Evolutionary conservation across 1,140 invertebrate genomes (phyloP), one percentile per base, ranked within the genome.

Genomic region (Coboldia fuscipes): DNA sequence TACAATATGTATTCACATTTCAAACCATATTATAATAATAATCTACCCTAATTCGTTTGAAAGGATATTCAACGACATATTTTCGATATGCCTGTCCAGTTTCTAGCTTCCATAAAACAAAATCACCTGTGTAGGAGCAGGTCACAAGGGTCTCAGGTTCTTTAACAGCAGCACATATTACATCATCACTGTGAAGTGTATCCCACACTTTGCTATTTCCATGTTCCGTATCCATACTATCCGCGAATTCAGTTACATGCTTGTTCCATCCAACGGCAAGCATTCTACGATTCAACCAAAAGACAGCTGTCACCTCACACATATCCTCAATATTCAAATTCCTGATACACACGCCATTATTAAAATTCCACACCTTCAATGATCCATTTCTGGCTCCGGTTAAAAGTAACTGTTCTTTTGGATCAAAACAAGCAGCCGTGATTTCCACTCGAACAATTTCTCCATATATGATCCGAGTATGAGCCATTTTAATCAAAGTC

Each of bases 311-410:
- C 0, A 71, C 61, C 45, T 70, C 66, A 37, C 61, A 63, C 42
- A 66, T 63, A 30, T 60, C 46, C 36, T 68, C 64, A 15, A 72
- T 66, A 18, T 50, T 47, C 68, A 77, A 66, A 19, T 61, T 64
- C 35, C 68, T 53, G 19, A 79, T 45, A 41, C 73, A 76, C 1
- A 61, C 60, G 0, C 75, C 74, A 17, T 72, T 70, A 45, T 77
- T 80, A 42, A 80, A 81, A 47, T 80, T 77, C 80, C 80, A 84
- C 6, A 80, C 66, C 48, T 71, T 70, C 2, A 77, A 48, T 3
- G 64, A 62, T 20, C 74, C 74, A 48, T 76, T 65, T 29, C 65
- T 60, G 2, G 70, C 75, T 0, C 73, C 75, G 0, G 75, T 79
- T 1, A 80, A 44, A 3, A 84, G 56, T 29, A 73, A 58, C 42